Evolutionary conservation across 2,888 invertebrate genomes (phyloP), one percentile per base, ranked within the genome.

Genomic region (Drosophila nr. medialis): DNA sequence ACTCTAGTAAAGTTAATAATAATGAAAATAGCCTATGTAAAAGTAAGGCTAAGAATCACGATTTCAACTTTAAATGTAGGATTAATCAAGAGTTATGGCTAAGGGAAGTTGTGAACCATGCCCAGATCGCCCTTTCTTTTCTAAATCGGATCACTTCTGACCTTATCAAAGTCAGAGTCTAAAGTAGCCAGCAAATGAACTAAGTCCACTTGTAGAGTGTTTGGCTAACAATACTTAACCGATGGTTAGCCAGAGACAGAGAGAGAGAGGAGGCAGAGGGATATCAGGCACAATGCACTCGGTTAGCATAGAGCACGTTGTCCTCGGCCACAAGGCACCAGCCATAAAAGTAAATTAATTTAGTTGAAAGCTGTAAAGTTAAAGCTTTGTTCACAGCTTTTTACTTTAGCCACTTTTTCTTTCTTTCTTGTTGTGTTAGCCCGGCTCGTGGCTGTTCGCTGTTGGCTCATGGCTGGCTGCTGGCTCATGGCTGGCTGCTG

Each of bases 351-450:
- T 91, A 91, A 91, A 92, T 91, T 91, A 91, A 91, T 91, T 92
- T 91, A 86, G 89, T 89, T 88, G 91, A 91, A 92, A 91, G 92
- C 90, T 90, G 86, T 91, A 91, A 91, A 91, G 90, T 86, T 88
- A 84, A 92, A 88, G 90, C 88, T 89, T 88, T 82, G 85, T 89
- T 90, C 83, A 79, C 81, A 83, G 90, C 83, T 78, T 81, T 78
- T 80, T 79, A 69, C 75, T 79, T 74, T 78, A 61, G 77, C 64
- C 72, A 75, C 72, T 79, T 86, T 56, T 69, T 34, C 29, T 42
- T 36, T 27, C 51, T 50, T 55, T 75, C 21, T 45, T 36, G 48
- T 56, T 53, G 32, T 56, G 36, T 53, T 40, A 50, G 21, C 30
- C 30, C 32, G 48, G 58, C 51, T 32, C 30, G 27, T 68, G 60